Evolutionary conservation across 2,113 vertebrate species (phyloP).

Genomic region (Oncorhynchus tshawytscha): DNA sequence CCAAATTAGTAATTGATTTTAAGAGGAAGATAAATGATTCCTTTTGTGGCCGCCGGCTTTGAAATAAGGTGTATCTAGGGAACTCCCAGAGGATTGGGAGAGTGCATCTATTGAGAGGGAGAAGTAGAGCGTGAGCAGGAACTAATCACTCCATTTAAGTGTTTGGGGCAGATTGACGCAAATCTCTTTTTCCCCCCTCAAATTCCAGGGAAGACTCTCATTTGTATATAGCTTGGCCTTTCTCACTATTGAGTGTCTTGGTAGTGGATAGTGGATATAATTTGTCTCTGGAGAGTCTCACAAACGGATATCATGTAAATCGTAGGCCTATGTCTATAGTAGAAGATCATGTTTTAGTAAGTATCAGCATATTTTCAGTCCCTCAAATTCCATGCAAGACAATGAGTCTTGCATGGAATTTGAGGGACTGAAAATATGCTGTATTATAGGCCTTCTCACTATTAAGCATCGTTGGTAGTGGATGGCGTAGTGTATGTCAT

Average conservation of each 20-base stretch:
- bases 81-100: slow-evolving; percentile 78
- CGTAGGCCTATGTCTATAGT: neutral
- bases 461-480: too few species aligned
- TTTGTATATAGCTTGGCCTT: slow-evolving; percentile 64
- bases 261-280: neutral
- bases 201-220: slow-evolving; percentile 86
- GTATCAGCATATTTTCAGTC: neutral
- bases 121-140: slow-evolving; percentile 91
- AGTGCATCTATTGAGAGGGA: slow-evolving; percentile 83
- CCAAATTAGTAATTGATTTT: slow-evolving; percentile 30
- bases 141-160: slow-evolving; percentile 87
- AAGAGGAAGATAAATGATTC: slow-evolving; percentile 47
- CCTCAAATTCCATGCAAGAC: neutral
- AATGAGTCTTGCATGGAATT: too few species aligned
- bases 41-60: slow-evolving; percentile 66
- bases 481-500: too few species aligned
- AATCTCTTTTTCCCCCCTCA: slow-evolving; percentile 58
- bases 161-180: slow-evolving; percentile 89
- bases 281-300: neutral
- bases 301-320: neutral
- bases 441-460: too few species aligned
- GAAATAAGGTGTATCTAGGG: slow-evolving; percentile 81
- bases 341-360: neutral
- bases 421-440: too few species aligned
- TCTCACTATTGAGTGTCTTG: neutral